Evolutionary conservation across 2,888 invertebrate genomes (phyloP).

Genomic region (Microplitis manilae): DNA sequence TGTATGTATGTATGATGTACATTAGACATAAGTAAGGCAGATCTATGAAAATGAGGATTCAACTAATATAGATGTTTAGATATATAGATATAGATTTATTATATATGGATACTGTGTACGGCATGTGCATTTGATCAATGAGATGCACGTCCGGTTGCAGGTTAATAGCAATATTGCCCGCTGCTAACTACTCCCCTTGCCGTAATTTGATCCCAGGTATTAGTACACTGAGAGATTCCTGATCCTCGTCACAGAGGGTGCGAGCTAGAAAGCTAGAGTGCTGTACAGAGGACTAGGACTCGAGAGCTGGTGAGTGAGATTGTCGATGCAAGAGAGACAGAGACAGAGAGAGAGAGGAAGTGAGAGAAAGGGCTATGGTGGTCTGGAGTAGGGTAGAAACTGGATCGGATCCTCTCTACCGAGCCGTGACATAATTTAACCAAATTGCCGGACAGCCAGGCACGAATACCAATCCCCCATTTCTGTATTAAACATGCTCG

Average conservation of each 20-base stretch:
- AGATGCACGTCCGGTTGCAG: constrained; percentile 46
- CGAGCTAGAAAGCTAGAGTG: constrained; percentile 14
- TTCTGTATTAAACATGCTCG: constrained; percentile 50
- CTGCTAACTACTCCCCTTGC: constrained; percentile 55
- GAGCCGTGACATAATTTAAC: constrained; percentile 52
- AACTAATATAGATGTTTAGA: not conserved
- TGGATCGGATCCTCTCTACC: constrained; percentile 20
- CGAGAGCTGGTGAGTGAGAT: not conserved
- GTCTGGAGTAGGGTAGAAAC: constrained; percentile 7
- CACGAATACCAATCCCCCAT: constrained; percentile 49
- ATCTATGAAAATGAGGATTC: not conserved
- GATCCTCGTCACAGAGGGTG: constrained; percentile 38
- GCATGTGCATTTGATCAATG: constrained; percentile 50
- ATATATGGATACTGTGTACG: constrained; percentile 4
- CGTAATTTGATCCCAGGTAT: constrained; percentile 51
- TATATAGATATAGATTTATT: not conserved
- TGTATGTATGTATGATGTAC: not conserved
- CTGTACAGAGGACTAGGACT: constrained; percentile 4
- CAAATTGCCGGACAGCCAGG: constrained; percentile 53
- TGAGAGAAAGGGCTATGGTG: not conserved
- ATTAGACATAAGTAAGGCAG: not conserved
- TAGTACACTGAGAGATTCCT: constrained; percentile 47
- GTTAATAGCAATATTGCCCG: constrained; percentile 63
- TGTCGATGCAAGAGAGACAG: not conserved
- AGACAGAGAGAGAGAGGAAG: not conserved